These are phyloP conservation scores for Pinna nobilis DNA, from an alignment of 1,140 invertebrate species.

Conservation along the genomic window DNA sequence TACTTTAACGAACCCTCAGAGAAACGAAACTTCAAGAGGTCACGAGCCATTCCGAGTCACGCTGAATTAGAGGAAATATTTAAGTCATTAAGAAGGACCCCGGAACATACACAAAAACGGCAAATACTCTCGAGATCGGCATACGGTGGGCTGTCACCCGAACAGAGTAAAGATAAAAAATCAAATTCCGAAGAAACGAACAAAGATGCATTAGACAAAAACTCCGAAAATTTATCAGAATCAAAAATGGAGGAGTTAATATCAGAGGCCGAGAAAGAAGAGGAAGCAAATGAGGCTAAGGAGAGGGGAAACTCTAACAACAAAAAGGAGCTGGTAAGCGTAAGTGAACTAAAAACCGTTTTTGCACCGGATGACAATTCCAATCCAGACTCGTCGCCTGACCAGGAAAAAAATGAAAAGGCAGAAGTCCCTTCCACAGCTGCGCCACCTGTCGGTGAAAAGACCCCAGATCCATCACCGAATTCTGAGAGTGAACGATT, in stretches of 20 bases:
- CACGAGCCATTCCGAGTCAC: neutral
- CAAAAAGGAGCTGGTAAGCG: neutral
- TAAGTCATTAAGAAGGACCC: slow-evolving; percentile 9
- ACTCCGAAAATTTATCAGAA: neutral
- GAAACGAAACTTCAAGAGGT: slow-evolving; percentile 14
- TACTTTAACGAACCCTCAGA: no score
- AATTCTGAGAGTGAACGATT: slow-evolving; percentile 11
- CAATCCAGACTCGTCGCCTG: neutral
- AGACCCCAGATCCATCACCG: neutral
- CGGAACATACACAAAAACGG: slow-evolving; percentile 12
- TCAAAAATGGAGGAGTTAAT: neutral
- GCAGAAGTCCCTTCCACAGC: neutral
- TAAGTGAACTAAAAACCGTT: slow-evolving; percentile 10
- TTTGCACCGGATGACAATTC: slow-evolving; percentile 2
- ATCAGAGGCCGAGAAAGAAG: neutral
- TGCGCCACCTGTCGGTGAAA: neutral
- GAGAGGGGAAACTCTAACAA: neutral
- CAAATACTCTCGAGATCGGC: neutral
- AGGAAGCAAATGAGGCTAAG: neutral
- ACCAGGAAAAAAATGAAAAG: neutral
- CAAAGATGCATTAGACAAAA: slow-evolving; percentile 1
- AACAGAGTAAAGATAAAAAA: slow-evolving; percentile 12
- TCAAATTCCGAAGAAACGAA: neutral
- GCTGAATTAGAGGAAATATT: slow-evolving; percentile 24
- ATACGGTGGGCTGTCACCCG: neutral